Conservation (phyloP, 2,888 invertebrate species). For the Ceriagrion tenellum region DNA sequence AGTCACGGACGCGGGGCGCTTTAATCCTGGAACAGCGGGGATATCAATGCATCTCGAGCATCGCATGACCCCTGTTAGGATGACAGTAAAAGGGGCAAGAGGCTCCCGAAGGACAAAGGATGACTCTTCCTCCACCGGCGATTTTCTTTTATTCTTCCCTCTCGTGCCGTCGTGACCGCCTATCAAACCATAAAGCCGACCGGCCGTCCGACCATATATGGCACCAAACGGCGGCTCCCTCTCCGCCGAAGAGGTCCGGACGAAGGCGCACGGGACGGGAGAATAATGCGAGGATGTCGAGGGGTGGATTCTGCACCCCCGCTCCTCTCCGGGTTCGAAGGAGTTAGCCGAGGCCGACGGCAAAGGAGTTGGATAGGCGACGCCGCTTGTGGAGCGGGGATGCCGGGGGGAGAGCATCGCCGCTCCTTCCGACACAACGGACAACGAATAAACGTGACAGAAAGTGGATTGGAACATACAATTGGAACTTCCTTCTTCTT, state of each 20-base stretch:
- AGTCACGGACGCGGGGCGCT: too few species aligned
- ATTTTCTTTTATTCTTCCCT: neutral
- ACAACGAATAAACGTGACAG: neutral
- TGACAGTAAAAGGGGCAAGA: neutral
- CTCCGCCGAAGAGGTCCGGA: too few species aligned
- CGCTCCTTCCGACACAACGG: neutral
- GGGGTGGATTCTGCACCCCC: neutral
- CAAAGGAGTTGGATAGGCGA: neutral
- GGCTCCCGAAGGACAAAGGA: neutral
- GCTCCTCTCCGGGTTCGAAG: neutral
- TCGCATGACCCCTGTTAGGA: neutral
- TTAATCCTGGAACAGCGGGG: neutral
- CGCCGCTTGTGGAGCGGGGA: neutral
- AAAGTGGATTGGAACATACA: too few species aligned
- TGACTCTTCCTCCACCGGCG: neutral
- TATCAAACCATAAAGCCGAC: conserved; percentile 9
- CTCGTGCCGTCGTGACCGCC: neutral
- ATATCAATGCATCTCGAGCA: neutral
- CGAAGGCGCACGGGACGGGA: neutral
- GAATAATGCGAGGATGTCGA: neutral
- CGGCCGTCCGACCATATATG: neutral
- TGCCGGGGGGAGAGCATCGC: neutral
- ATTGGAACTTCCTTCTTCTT: too few species aligned
- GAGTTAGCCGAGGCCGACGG: neutral
- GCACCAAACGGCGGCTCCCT: neutral